A percentile compares a stretch with the other conserved stretches of the same genome.
phyloP scores from a whole-genome alignment of 2,797 vertebrate species.

The Neosilurus mollespiculum region DNA sequence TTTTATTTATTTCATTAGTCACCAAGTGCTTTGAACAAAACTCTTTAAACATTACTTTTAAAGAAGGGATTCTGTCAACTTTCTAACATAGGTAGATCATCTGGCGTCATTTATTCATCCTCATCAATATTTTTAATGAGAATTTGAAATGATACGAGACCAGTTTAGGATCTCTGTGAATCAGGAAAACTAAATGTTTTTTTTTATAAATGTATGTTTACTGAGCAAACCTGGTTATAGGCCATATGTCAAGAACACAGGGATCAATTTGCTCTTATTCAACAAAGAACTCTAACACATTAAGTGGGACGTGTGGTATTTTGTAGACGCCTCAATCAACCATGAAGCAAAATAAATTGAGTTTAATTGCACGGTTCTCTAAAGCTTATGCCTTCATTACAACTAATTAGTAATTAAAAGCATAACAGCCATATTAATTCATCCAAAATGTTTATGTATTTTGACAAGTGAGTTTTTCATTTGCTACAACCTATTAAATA shows the following conservation, averaged over 20 bases:
- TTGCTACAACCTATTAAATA: not conserved
- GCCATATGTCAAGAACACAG: not conserved
- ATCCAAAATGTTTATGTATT: not conserved
- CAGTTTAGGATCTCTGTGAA: not conserved
- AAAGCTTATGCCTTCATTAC: conserved; percentile 1
- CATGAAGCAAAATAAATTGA: not conserved
- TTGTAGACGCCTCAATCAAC: not conserved
- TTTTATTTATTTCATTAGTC: not conserved
- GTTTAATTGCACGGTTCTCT: not conserved
- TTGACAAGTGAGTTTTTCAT: not conserved
- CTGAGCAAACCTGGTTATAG: not conserved
- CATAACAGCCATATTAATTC: not conserved
- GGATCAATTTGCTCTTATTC: not conserved
- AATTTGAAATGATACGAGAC: too few species aligned
- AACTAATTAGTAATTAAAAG: not conserved
- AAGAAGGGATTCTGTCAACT: not conserved
- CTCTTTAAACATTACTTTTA: not conserved
- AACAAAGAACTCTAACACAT: not conserved
- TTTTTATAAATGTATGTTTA: not conserved
- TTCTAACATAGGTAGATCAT: not conserved
- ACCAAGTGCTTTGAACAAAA: not conserved
- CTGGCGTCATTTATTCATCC: not conserved
- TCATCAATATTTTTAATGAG: not conserved
- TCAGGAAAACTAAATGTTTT: not conserved
- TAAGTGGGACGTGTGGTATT: not conserved